These are phyloP conservation scores for Schizothorax lantsangensis DNA, from an alignment of 2,797 vertebrate species.

Conservation along the genomic window DNA sequence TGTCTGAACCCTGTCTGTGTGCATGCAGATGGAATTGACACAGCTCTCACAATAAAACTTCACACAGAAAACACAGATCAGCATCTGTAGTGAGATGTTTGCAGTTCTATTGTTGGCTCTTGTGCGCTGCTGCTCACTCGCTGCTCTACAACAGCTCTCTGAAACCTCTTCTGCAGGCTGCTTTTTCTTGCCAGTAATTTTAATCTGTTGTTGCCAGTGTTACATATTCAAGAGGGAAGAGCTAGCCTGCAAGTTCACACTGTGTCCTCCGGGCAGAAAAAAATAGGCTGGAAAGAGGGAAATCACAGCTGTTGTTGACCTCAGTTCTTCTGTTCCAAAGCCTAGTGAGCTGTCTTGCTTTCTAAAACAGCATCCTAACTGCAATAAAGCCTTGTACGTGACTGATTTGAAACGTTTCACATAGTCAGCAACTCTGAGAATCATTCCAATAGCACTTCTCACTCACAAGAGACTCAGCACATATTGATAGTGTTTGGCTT, in stretches of 20 bases:
- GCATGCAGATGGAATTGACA: conserved; percentile 5
- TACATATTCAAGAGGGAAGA: conserved; percentile 55
- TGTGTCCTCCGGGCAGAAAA: conserved; percentile 44
- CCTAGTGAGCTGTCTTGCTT: not conserved
- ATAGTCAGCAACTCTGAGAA: not conserved
- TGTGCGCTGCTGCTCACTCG: not conserved
- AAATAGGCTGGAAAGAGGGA: not conserved
- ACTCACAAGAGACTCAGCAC: not conserved
- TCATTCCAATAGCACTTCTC: not conserved
- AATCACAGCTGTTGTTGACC: conserved; percentile 42
- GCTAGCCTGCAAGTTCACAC: conserved; percentile 32
- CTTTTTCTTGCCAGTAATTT: conserved; percentile 47
- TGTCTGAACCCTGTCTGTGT: not conserved
- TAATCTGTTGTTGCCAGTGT: conserved; percentile 47
- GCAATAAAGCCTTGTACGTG: not conserved
- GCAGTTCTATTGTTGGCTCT: conserved; percentile 28
- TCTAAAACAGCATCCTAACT: not conserved
- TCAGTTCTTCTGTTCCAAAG: conserved; percentile 5
- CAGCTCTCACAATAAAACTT: not conserved
- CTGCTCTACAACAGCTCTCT: conserved; percentile 9
- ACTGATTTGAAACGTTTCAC: not conserved
- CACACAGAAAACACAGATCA: conserved; percentile 14
- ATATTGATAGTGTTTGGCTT: not conserved
- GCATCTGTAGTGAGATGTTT: conserved; percentile 33
- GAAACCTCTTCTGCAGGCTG: not conserved